A percentile compares a stretch with the other conserved stretches of the same genome.
phyloP scores from a whole-genome alignment of 2,888 invertebrate species.

The Elmis aenea region DNA sequence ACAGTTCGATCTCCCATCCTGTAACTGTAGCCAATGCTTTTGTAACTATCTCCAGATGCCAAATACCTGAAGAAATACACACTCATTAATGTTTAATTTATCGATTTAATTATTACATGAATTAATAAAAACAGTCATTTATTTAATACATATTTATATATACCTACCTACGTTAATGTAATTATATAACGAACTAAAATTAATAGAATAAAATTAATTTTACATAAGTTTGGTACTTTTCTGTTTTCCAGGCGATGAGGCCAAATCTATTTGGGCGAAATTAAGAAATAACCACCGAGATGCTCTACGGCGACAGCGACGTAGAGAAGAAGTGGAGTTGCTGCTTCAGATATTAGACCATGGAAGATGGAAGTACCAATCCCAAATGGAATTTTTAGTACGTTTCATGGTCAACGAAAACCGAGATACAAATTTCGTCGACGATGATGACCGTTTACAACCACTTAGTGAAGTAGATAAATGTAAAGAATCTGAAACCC shows the following conservation, averaged over 20 bases:
- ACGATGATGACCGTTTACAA: no score
- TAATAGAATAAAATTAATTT: no score
- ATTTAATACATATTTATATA: conserved; percentile 1
- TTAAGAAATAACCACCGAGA: conserved; percentile 9
- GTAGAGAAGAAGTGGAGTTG: conserved; percentile 10
- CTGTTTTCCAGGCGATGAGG: not conserved
- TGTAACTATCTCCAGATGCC: conserved; percentile 19
- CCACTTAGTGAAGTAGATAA: no score
- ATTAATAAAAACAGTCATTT: conserved; percentile 1
- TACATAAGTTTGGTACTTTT: no score
- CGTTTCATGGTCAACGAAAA: not conserved
- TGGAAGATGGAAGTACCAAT: not conserved
- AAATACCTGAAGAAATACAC: conserved; percentile 20
- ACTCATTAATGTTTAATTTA: not conserved
- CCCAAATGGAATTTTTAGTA: not conserved
- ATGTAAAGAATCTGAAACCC: no score
- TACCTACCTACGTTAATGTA: not conserved
- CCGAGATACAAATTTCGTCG: no score
- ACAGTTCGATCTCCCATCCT: conserved; percentile 23
- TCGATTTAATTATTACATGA: no score
- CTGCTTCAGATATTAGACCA: not conserved
- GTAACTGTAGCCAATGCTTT: conserved; percentile 21
- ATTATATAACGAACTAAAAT: no score
- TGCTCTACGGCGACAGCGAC: conserved; percentile 10
- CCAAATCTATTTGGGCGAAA: conserved; percentile 9